A percentile compares a stretch with the other conserved stretches of the same genome.
phyloP scores from a whole-genome alignment of 2,113 vertebrate species.

The Lamprologus callipterus region DNA sequence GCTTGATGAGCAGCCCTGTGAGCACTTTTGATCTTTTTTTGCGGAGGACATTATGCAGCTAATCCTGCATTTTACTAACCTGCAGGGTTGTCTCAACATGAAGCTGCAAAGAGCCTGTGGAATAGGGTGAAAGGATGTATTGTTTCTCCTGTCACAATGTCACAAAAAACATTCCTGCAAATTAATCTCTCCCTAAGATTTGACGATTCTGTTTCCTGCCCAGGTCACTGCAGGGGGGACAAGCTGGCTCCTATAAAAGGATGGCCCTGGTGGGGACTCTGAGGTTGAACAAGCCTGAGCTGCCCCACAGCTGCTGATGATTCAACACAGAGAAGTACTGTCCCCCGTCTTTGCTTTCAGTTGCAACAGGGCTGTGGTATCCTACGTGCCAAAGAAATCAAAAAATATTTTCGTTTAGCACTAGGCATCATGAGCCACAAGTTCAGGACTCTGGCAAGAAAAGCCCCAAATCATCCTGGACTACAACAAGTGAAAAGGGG shows the following conservation, averaged over 20 bases:
- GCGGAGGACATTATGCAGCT: fast-evolving
- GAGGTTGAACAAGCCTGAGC: background rate
- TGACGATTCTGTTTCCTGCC: background rate
- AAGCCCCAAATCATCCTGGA: background rate
- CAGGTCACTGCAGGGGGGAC: background rate
- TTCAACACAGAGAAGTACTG: background rate
- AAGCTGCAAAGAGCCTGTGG: background rate
- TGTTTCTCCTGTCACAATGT: background rate
- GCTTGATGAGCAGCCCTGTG: fast-evolving
- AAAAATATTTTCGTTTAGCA: background rate
- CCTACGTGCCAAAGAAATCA: background rate
- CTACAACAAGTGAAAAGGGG: background rate
- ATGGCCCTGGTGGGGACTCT: background rate
- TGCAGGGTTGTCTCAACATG: background rate
- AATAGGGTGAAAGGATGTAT: background rate
- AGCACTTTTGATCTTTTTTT: background rate
- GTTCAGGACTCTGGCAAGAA: background rate
- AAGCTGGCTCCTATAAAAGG: background rate
- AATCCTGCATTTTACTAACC: background rate
- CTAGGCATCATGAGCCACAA: background rate
- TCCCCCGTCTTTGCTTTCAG: background rate
- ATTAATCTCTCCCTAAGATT: background rate
- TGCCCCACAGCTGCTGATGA: background rate
- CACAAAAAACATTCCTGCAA: background rate
- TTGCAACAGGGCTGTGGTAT: background rate